Evolutionary conservation across 2,888 invertebrate genomes (phyloP), one percentile per base, ranked within the genome.

Genomic region (Watsonalla cultraria): DNA sequence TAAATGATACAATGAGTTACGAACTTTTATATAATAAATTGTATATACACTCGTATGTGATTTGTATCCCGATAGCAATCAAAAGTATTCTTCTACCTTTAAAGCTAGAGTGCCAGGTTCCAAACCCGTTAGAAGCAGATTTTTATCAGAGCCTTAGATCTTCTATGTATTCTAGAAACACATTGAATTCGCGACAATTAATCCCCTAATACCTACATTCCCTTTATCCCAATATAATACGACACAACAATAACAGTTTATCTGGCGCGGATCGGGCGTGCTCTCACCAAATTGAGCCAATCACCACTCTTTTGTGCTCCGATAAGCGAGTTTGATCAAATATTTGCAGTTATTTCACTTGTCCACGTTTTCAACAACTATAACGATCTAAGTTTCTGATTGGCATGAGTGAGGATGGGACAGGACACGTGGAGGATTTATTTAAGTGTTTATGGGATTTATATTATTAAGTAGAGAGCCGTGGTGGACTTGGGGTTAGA

Each of bases 211-310:
- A 35, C 54, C 45, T 46, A 54, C 54, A 53, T 51, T 52, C 58
- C 24, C 54, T 47, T 56, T 49, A 55, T 54, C 49, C 59, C 42
- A 11, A 58, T 56, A 57, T 58, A 60, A 55, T 57, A 65, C 62
- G 66, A 65, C 62, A 62, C 62, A 63, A 66, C 56, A 60, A 68
- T 58, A 71, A 76, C 67, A 73, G 60, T 68, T 65, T 72, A 71
- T 74, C 72, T 70, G 60, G 51, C 65, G 53, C 65, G 57, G 60
- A 54, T 58, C 39, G 64, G 55, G 65, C 87, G 86, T 88, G 86
- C 68, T 64, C 50, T 39, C 47, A n/a, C 60, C 79, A 84, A 85
- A 87, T 88, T 87, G 83, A 61, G 84, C 75, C 82, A 88, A 87
- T 88, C 70, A 51, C 54, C 62, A 59, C 78, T 82, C 84, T 83